Base-by-base conservation (phyloP, 2,797 vertebrate species). In the Chromis chromis region DNA sequence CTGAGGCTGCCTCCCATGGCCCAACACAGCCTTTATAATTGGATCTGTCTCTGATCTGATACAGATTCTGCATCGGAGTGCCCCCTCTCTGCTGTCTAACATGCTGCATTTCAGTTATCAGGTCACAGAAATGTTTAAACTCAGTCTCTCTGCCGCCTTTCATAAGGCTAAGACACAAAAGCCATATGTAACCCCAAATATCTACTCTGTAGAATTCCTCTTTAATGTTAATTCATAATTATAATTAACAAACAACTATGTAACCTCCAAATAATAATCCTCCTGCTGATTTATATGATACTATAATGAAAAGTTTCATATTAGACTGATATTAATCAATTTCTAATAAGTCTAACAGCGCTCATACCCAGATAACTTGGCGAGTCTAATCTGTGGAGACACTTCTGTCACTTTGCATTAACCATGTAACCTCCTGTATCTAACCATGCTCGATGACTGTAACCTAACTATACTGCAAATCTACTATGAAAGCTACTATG, bases 211-310 rank as follows among this genome's bases (percentile, higher is more conserved):
- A 33, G 25, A 53, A 31, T 31, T 67, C 27, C 42, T 64, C 42
- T 53, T 44, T 40, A 69, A 56, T 22, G 4, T 19, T 53, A 24
- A 60, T 24, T 48, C 5, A 59, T 65, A 48, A 46, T 50, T n/a
- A 69, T 27, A 44, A 70, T 65, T 39, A 60, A 66, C 3, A 59
- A 77, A 65, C 2, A 68, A 19, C 6, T 59, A 12, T 73, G 10
- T 82, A 76, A 68, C 58, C 49, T 72, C 74, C 36, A 79, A 79
- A 78, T 54, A 63, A 50, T 72, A 22, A 70, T 65, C 27, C 22
- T 68, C n/a, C 17, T 44, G 62, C 13, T 6, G 7, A 70, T 57
- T 42, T 22, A 49, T 59, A 65, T 67, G 21, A 44, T 52, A 19
- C 27, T 59, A 24, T 46, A 25, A 61, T 49, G 16, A 33, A 59